Conservation (phyloP, 2,797 vertebrate genomes). For the Gadopsis bispinosus region DNA sequence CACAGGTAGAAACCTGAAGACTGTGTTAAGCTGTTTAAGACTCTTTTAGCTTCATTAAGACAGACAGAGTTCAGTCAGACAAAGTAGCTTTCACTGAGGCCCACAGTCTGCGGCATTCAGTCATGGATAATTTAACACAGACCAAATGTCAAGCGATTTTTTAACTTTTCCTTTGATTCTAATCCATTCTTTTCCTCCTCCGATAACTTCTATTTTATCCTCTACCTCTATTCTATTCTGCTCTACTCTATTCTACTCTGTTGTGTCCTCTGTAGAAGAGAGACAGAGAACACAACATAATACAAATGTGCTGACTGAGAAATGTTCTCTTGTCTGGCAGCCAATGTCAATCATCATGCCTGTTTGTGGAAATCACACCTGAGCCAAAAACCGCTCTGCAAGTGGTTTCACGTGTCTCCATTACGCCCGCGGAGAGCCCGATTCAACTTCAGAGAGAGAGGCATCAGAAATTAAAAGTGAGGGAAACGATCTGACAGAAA, state of each 20-base stretch:
- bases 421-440: conserved; percentile 57
- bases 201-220: background rate
- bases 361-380: conserved; percentile 76
- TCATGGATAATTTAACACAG: conserved; percentile 82
- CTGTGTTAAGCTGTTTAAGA: conserved; percentile 87
- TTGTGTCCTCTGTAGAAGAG: no score
- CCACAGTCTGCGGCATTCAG: conserved; percentile 71
- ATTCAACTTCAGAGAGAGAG: conserved; percentile 58
- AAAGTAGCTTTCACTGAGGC: conserved; percentile 84
- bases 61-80: conserved; percentile 79
- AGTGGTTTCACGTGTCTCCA: conserved; percentile 68
- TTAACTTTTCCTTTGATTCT: conserved; percentile 74
- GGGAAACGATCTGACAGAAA: conserved; percentile 60
- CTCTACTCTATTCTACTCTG: background rate
- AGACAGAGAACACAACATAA: conserved; percentile 6
- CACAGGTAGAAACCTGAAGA: conserved; percentile 87
- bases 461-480: conserved; percentile 65
- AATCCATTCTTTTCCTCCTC: conserved; percentile 39
- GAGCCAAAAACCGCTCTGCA: conserved; percentile 66
- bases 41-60: conserved; percentile 88
- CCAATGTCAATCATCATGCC: conserved; percentile 65
- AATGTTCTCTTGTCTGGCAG: conserved; percentile 52
- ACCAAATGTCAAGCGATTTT: conserved; percentile 83
- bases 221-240: conserved; percentile 7
- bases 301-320: conserved; percentile 65